These are phyloP conservation scores for Neotoxoptera formosana DNA, from an alignment of 1,140 invertebrate genomes.

Conservation along the genomic window DNA sequence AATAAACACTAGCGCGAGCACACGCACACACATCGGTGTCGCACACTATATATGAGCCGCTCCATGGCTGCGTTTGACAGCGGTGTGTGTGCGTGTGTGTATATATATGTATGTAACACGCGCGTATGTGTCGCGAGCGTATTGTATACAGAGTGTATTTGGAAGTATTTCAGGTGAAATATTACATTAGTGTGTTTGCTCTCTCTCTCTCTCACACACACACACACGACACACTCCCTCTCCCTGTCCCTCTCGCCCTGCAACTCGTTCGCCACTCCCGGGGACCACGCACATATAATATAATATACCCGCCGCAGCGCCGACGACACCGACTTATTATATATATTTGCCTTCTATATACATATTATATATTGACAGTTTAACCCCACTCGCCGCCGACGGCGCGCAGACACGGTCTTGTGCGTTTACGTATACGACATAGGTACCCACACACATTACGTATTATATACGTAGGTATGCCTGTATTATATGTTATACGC, in stretches of 20 bases:
- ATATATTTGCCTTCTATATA: not conserved
- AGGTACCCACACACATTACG: too few species aligned
- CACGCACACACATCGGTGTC: not conserved
- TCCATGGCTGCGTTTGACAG: constrained; percentile 50
- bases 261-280: not conserved
- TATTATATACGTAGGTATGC: not conserved
- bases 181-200: constrained; percentile 34
- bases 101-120: not conserved
- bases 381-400: not conserved
- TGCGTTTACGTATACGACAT: constrained; percentile 1
- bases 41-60: not conserved
- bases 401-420: not conserved
- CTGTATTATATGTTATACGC: not conserved
- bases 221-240: not conserved
- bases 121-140: constrained; percentile 36
- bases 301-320: not conserved
- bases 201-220: too few species aligned
- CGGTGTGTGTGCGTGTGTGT: not conserved
- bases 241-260: too few species aligned
- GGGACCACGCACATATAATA: not conserved
- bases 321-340: not conserved
- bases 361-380: constrained; percentile 31
- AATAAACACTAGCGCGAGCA: constrained; percentile 21
- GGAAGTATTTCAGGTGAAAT: constrained; percentile 53
- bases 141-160: constrained; percentile 36